Evolutionary conservation across 2,888 invertebrate genomes (phyloP), one percentile per base, ranked within the genome.

Genomic region (Noctua comes): DNA sequence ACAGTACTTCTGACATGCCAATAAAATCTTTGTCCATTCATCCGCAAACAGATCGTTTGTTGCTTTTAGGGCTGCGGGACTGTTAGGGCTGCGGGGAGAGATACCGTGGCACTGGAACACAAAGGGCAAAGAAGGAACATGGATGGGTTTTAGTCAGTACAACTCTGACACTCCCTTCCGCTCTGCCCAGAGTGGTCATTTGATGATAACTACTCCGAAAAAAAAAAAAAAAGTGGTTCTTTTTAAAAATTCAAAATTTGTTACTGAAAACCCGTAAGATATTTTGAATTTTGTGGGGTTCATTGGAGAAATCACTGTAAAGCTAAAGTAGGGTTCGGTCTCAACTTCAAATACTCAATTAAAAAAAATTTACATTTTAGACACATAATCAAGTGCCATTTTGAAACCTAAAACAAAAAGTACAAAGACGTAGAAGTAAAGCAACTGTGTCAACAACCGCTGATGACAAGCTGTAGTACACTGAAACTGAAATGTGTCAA

Each of bases 401-500:
- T n/a, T 6, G 2, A 57, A 68, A 46, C 27, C 24, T 36, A 6
- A 65, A 31, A 48, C 21, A 51, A 76, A 77, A 51, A 64, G 0
- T n/a, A 21, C 40, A 21, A 21, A 8, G 10, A 51, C 8, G 13
- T 43, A 18, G 6, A 24, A 27, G 13, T 27, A 46, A 54, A 74
- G 11, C 36, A 46, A 80, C 48, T 43, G 31, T 31, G 31, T 24
- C 48, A 62, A 62, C 51, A 73, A 36, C 7, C 10, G n/a, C 24
- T n/a, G 43, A 82, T 76, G 66, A 43, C 57, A 59, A 59, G 54
- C 48, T 48, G n/a, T n/a, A 48, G 16, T 66, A n/a, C 13, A 57
- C 57, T 66, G 57, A 65, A 43, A 16, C 59, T 76, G 21, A 82
- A 82, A 68, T 68, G 24, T 77, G 83, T 79, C 79, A 82, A 66